These are phyloP conservation scores for Temnothorax curvispinosus DNA, from an alignment of 1,140 invertebrate species.

Conservation along the genomic window DNA sequence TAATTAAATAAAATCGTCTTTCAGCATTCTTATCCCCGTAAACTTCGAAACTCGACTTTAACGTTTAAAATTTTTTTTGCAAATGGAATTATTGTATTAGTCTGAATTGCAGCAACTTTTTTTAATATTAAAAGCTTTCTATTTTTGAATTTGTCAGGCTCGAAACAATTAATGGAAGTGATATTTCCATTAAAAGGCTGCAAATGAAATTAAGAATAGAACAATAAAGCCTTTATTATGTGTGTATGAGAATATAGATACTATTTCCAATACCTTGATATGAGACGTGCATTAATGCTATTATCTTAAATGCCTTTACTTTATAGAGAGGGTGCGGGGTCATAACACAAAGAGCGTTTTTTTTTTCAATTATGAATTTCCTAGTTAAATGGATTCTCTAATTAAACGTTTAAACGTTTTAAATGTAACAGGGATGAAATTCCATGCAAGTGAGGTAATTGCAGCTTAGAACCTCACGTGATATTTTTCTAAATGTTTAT, in stretches of 20 bases:
- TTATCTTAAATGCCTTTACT: background rate
- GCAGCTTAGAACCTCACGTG: background rate
- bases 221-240: background rate
- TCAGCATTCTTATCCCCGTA: background rate
- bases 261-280: background rate
- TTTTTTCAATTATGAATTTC: background rate
- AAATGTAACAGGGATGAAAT: background rate
- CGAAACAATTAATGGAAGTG: background rate
- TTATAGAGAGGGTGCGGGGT: background rate
- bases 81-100: background rate
- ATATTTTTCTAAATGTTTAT: background rate
- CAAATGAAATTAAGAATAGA: background rate
- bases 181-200: background rate
- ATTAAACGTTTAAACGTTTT: background rate
- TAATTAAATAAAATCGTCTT: background rate
- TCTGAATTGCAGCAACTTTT: background rate
- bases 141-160: background rate
- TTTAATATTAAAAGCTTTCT: background rate
- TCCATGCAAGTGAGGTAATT: background rate
- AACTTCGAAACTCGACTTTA: background rate
- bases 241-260: background rate
- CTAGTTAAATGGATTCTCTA: background rate
- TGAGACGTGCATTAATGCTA: background rate
- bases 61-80: background rate
- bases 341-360: background rate